phyloP scores from a whole-genome alignment of 2,888 invertebrate species.

The Agrochola macilenta region DNA sequence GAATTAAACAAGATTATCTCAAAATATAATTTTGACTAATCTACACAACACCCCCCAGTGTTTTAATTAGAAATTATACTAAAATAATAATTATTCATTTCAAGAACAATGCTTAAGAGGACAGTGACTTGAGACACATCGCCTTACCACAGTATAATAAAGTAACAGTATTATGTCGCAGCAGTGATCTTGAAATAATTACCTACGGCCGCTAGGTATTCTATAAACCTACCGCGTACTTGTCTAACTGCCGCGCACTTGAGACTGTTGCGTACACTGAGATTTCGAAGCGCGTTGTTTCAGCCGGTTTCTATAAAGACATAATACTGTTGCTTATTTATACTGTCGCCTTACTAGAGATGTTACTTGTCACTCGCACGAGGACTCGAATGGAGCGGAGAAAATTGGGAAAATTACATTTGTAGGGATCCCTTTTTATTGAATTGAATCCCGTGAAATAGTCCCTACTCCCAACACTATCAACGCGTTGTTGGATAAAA shows the following conservation, averaged over 20 bases:
- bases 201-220: no score
- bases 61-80: conserved; percentile 17
- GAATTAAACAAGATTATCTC: background rate
- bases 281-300: no score
- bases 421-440: background rate
- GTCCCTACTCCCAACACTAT: background rate
- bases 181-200: no score
- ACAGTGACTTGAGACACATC: conserved; percentile 1
- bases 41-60: background rate
- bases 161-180: no score
- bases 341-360: background rate
- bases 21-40: conserved; percentile 15
- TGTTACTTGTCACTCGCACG: background rate
- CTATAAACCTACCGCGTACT: no score
- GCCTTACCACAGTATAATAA: background rate
- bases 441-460: conserved; percentile 14
- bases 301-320: no score
- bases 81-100: conserved; percentile 2
- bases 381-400: background rate
- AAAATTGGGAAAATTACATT: conserved; percentile 30
- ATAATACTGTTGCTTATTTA: no score
- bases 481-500: background rate
- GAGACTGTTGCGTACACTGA: no score
- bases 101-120: background rate
- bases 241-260: no score